phyloP scores from a whole-genome alignment of 2,797 vertebrate species.

The Falco novaeseelandiae region DNA sequence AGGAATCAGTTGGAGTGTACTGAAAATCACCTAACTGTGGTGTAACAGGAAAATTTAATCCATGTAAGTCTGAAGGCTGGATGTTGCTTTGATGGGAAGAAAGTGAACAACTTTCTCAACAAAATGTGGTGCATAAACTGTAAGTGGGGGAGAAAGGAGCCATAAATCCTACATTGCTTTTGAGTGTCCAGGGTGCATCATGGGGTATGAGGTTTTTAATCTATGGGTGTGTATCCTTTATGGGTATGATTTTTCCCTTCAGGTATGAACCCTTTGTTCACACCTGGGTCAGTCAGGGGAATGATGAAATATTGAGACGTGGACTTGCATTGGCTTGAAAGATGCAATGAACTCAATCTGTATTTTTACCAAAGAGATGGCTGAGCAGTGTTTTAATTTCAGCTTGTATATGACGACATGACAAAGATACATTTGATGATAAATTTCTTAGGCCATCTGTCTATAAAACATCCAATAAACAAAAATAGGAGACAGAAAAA shows the following conservation, averaged over 20 bases:
- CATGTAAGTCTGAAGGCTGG: neutral
- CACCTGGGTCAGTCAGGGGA: constrained; percentile 4
- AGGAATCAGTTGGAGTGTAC: fast-evolving
- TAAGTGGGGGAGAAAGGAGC: neutral
- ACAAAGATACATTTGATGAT: neutral
- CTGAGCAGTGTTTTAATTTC: neutral
- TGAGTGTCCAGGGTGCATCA: neutral
- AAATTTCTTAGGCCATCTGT: neutral
- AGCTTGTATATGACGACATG: neutral
- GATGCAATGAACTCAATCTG: neutral
- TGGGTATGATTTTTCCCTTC: neutral
- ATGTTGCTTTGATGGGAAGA: neutral
- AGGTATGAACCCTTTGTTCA: constrained; percentile 10
- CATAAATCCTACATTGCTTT: neutral
- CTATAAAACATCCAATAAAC: neutral
- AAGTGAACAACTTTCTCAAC: neutral
- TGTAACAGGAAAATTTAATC: neutral
- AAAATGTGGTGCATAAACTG: neutral
- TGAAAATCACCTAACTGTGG: neutral
- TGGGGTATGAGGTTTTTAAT: neutral
- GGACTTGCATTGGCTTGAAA: neutral
- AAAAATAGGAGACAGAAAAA: neutral
- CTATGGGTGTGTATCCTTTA: neutral
- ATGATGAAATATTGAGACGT: neutral
- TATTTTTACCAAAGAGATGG: neutral